A percentile compares a stretch with the other conserved stretches of the same genome.
These are phyloP conservation scores for Pseudorasbora parva DNA, from an alignment of 2,113 vertebrate species.

Conservation along the genomic window DNA sequence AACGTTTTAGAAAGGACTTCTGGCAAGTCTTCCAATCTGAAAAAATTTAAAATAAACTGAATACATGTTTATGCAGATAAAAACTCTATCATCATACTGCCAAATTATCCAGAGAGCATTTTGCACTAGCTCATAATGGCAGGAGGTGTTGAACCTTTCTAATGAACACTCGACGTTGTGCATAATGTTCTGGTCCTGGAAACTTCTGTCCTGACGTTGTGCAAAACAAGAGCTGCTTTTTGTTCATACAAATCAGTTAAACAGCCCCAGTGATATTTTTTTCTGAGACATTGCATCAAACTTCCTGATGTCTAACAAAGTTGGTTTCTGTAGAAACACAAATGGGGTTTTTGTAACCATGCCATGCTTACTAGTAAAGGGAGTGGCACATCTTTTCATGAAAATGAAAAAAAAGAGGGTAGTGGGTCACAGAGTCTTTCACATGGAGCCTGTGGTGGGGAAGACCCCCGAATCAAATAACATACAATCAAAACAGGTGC, in stretches of 20 bases:
- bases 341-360: slow-evolving; percentile 37
- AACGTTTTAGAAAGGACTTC: neutral
- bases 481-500: slow-evolving; percentile 21
- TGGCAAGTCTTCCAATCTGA: no score
- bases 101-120: neutral
- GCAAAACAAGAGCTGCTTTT: neutral
- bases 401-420: slow-evolving; percentile 47
- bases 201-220: neutral
- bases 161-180: neutral
- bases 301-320: neutral
- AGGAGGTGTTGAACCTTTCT: neutral
- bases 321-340: slow-evolving; percentile 42
- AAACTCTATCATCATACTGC: neutral
- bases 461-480: slow-evolving; percentile 19
- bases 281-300: neutral
- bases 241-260: neutral
- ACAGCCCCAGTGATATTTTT: neutral
- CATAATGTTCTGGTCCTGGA: neutral
- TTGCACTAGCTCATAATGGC: neutral
- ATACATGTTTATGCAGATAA: no score
- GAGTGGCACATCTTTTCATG: slow-evolving; percentile 14
- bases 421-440: slow-evolving; percentile 21
- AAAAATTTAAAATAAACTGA: no score
- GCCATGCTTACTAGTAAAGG: slow-evolving; percentile 16
- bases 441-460: slow-evolving; percentile 28